Percentiles rank a stretch among this genome's conserved stretches.
Evolutionary conservation across 2,888 invertebrate genomes (phyloP).

Genomic region (Drosophila crucigera): DNA sequence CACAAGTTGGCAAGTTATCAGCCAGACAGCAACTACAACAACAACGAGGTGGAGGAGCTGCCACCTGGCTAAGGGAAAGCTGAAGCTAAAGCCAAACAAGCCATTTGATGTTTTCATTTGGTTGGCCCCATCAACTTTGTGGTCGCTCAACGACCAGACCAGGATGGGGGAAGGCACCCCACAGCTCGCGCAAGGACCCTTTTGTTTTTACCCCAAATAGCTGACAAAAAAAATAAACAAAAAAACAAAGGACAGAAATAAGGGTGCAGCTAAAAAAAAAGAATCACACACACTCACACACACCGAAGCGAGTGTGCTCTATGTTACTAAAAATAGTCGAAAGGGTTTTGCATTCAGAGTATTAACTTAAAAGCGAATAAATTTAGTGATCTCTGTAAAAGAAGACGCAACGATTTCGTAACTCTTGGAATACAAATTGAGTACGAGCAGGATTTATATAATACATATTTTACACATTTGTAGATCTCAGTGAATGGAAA

Average conservation of each 20-base stretch:
- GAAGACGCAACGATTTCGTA: neutral
- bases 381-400: neutral
- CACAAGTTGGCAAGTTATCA: constrained; percentile 77
- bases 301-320: constrained; percentile 47
- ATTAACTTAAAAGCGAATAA: constrained; percentile 13
- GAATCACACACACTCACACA: constrained; percentile 9
- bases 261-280: constrained; percentile 37
- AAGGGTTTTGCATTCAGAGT: neutral
- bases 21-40: constrained; percentile 51
- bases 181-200: constrained; percentile 34
- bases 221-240: constrained; percentile 33
- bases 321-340: neutral
- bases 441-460: neutral
- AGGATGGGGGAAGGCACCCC: constrained; percentile 22
- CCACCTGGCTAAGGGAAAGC: constrained; percentile 62
- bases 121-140: constrained; percentile 65
- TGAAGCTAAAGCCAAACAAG: constrained; percentile 62
- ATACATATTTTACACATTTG: constrained; percentile 19
- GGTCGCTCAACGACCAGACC: constrained; percentile 49
- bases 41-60: constrained; percentile 14
- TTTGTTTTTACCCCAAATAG: constrained; percentile 53
- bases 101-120: constrained; percentile 78
- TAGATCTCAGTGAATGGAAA: neutral
- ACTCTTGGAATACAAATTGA: neutral
- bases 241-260: constrained; percentile 11